A percentile compares a stretch with the other conserved stretches of the same genome.
These are phyloP conservation scores for Lordiphosa stackelbergi DNA, from an alignment of 1,140 invertebrate genomes.

Conservation along the genomic window DNA sequence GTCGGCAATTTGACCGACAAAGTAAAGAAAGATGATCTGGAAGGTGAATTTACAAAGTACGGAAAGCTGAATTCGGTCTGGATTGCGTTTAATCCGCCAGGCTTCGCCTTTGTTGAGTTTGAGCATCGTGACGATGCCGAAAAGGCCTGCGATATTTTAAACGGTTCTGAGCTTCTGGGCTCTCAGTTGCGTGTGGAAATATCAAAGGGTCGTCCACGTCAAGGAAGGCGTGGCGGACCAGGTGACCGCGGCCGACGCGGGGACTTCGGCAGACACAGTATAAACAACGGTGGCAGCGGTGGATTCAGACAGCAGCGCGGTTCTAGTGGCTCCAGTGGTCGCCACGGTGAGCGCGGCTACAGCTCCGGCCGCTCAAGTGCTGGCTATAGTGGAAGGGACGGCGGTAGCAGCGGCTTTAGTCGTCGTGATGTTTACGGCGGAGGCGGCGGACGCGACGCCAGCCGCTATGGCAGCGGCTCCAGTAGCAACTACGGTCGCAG, in stretches of 20 bases:
- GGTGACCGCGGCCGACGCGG: conserved; percentile 79
- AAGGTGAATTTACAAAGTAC: conserved; percentile 91
- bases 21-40: conserved; percentile 92
- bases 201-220: conserved; percentile 83
- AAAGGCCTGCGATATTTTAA: conserved; percentile 93
- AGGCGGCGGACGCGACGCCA: conserved; percentile 66
- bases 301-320: conserved; percentile 70
- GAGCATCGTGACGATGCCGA: conserved; percentile 96
- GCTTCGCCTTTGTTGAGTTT: conserved; percentile 99
- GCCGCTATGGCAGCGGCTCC: conserved; percentile 77
- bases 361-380: conserved; percentile 78
- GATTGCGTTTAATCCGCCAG: conserved; percentile 96
- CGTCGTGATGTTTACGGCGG: conserved; percentile 74
- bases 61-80: conserved; percentile 96
- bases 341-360: conserved; percentile 76
- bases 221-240: conserved; percentile 79
- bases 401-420: conserved; percentile 71
- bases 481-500: conserved; percentile 75
- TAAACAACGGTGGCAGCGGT: conserved; percentile 77
- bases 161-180: conserved; percentile 90
- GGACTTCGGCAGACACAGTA: conserved; percentile 78
- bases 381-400: conserved; percentile 63
- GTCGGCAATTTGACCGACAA: conserved; percentile 89
- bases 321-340: conserved; percentile 73
- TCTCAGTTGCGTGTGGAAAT: conserved; percentile 90